Percentiles rank a stretch among this genome's conserved stretches.
Conservation (phyloP, 2,797 vertebrate species). For the Mormyrops attenuatus region DNA sequence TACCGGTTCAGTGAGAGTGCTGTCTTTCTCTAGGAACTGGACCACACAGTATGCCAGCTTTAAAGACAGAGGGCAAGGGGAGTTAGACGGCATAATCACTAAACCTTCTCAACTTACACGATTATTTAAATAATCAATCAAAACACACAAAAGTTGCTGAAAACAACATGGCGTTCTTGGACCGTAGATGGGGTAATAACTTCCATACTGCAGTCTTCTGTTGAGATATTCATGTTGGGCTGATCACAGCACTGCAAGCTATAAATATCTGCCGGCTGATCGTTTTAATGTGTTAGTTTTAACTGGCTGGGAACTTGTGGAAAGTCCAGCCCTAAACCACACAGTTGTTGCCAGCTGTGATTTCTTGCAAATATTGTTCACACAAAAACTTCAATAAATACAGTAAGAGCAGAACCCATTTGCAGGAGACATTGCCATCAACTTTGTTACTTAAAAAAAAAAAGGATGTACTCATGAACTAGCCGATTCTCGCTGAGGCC, state of each 20-base stretch:
- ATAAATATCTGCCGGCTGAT: constrained; percentile 2
- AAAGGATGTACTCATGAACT: background rate
- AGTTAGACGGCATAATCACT: background rate
- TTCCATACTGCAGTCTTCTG: background rate
- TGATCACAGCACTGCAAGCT: background rate
- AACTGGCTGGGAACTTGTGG: background rate
- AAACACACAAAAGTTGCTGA: background rate
- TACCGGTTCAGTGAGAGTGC: constrained; percentile 97
- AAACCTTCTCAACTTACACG: background rate
- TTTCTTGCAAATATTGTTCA: background rate
- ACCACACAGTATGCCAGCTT: constrained; percentile 98
- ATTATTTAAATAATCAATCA: background rate
- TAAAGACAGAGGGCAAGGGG: constrained; percentile 22
- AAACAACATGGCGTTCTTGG: background rate
- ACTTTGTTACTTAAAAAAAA: background rate
- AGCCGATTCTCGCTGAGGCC: background rate
- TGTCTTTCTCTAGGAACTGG: constrained; percentile 98
- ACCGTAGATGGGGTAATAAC: background rate
- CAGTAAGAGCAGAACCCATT: background rate
- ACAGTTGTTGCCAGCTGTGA: background rate
- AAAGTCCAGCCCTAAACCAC: constrained; percentile 6
- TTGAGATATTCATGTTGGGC: background rate
- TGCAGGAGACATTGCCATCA: background rate
- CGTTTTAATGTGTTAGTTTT: background rate
- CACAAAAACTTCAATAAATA: background rate